Base-by-base conservation (phyloP, 2,797 vertebrate genomes). In the Coccyzus lansbergi region DNA sequence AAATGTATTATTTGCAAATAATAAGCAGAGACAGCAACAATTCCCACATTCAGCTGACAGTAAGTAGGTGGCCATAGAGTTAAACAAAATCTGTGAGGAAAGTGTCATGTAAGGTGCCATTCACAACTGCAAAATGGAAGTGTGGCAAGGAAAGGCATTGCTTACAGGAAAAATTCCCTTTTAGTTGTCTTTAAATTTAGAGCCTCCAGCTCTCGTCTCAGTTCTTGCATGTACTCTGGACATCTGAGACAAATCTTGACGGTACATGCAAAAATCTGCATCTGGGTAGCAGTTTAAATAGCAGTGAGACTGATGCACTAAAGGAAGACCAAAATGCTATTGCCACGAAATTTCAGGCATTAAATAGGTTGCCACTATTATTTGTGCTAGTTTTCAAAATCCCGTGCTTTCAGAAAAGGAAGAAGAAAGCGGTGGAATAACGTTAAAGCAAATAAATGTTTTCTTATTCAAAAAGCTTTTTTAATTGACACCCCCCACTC, bases 61-160 rank as follows among this genome's bases (percentile, higher is more conserved):
- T 25, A 86, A 90, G 90, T 82, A 95, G 78, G 77, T 88, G 86
- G 86, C 49, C 93, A 70, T 0, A 7, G n/a, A 70, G 81, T 36
- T 63, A 83, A 90, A 88, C 55, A 89, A 85, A 94, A 92, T 75
- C 82, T 87, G 87, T 56, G 90, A 93, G 64, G 14, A 24, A 83
- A 87, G 46, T 51, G 53, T 74, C 76, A 58, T 5, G 16, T 11
- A 75, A 83, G 51, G 58, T 58, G 38, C 42, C 51, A 64, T 25
- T 77, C n/a, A 6, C 26, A 58, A n/a, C 53, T 92, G 60, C 46
- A 87, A 56, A 89, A 74, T 0, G 2, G 55, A 56, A 31, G 36
- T 20, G 34, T 53, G 64, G 71, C 53, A 87, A 71, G n/a, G 71
- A 78, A 79, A 91, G 28, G 58, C 36, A 83, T n/a, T 68, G 53